A percentile compares a stretch with the other conserved stretches of the same genome.
These are phyloP conservation scores for Coendou prehensilis DNA, from an alignment of 2,797 vertebrate genomes.

Conservation along the genomic window DNA sequence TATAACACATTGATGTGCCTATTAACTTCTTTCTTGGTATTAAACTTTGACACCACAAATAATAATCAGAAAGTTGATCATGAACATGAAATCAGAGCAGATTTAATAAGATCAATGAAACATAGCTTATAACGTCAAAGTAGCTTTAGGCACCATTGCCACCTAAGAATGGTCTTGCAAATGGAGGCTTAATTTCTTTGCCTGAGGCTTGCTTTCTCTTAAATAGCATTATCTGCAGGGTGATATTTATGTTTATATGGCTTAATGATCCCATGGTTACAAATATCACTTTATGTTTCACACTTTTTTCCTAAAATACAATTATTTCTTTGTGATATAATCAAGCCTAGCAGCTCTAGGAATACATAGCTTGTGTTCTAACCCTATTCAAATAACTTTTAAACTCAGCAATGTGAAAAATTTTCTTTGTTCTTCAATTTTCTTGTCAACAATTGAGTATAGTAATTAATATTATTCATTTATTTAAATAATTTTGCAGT, in stretches of 20 bases:
- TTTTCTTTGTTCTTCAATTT: neutral
- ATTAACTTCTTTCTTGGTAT: neutral
- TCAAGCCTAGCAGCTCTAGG: neutral
- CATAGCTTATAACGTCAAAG: neutral
- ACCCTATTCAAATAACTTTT: neutral
- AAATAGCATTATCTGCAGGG: neutral
- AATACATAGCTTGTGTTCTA: neutral
- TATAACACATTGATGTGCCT: neutral
- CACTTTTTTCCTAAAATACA: neutral
- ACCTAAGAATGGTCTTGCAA: neutral
- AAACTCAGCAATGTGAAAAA: neutral
- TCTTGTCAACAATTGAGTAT: neutral
- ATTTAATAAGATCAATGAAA: slow-evolving; percentile 35
- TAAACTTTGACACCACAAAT: neutral
- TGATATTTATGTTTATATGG: neutral
- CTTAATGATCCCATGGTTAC: neutral
- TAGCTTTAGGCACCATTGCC: neutral
- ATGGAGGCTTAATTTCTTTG: slow-evolving; percentile 9
- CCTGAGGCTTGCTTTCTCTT: neutral
- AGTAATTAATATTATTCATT: neutral
- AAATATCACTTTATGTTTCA: neutral
- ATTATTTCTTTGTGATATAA: neutral
- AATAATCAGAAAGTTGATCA: neutral
- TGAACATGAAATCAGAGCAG: slow-evolving; percentile 27
- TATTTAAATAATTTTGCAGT: neutral